Percentiles rank a stretch among this genome's conserved stretches.
Conservation (phyloP, 1,140 invertebrate species). For the Neodiprion fabricii region DNA sequence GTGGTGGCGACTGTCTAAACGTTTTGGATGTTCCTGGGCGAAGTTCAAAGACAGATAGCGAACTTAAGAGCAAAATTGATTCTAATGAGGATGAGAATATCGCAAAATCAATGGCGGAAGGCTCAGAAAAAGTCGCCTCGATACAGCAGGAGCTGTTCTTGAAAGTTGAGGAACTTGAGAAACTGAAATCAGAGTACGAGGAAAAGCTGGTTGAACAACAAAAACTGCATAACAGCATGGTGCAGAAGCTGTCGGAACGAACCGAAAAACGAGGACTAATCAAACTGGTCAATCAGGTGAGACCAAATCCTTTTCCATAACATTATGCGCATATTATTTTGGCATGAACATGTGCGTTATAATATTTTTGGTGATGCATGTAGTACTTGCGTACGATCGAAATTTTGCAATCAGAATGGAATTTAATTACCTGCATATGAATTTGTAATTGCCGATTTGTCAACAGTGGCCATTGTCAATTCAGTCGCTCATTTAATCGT, state of each 20-base stretch:
- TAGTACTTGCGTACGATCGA: background rate
- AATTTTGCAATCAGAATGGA: no score
- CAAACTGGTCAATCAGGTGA: constrained; percentile 46
- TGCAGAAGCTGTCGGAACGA: constrained; percentile 60
- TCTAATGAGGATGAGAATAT: constrained; percentile 6
- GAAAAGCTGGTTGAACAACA: constrained; percentile 59
- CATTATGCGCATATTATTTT: background rate
- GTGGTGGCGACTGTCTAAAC: constrained; percentile 32
- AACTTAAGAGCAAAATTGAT: constrained; percentile 7
- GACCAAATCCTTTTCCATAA: constrained; percentile 22
- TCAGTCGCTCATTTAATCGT: no score
- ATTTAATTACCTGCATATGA: no score
- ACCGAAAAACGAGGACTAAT: constrained; percentile 23
- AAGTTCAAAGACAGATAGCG: background rate
- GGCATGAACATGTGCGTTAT: background rate
- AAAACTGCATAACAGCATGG: constrained; percentile 52
- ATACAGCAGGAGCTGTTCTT: constrained; percentile 33
- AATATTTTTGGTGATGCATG: background rate
- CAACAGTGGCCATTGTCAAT: no score
- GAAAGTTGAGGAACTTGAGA: constrained; percentile 44
- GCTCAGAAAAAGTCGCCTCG: constrained; percentile 14
- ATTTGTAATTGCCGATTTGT: no score
- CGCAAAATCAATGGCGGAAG: constrained; percentile 23
- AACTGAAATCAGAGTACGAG: constrained; percentile 53
- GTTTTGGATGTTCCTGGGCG: constrained; percentile 10